phyloP scores from a whole-genome alignment of 2,888 invertebrate species.

The Creontiades dilutus region DNA sequence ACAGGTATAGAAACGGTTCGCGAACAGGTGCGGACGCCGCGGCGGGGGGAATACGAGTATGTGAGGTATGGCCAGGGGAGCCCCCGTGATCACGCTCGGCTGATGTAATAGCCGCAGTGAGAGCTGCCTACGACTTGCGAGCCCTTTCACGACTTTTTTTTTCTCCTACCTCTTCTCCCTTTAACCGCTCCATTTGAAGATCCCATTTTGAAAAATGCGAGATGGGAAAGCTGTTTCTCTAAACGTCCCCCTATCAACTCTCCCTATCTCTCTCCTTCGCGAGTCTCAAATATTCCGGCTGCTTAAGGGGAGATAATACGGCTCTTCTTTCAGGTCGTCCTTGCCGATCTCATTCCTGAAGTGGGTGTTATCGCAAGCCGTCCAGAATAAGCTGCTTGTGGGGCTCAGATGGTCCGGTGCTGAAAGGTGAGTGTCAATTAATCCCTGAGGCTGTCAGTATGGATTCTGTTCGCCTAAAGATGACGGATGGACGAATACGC shows the following conservation, averaged over 20 bases:
- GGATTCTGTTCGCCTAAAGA: too few species aligned
- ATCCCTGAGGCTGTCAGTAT: too few species aligned
- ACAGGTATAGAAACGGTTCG: slow-evolving; percentile 53
- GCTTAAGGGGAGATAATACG: too few species aligned
- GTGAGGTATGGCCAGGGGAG: slow-evolving; percentile 38
- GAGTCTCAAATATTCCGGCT: not conserved
- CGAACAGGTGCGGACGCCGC: slow-evolving; percentile 14
- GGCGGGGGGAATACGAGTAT: slow-evolving; percentile 4
- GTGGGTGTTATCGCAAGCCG: too few species aligned
- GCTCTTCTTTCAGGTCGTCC: too few species aligned
- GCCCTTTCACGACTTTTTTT: slow-evolving; percentile 66
- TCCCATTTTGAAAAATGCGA: slow-evolving; percentile 13
- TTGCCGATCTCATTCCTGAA: too few species aligned
- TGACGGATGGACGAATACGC: too few species aligned
- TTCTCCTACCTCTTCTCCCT: slow-evolving; percentile 15
- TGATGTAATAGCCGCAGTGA: slow-evolving; percentile 8
- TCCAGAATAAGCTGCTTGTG: too few species aligned
- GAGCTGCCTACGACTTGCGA: slow-evolving; percentile 48
- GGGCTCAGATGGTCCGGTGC: too few species aligned
- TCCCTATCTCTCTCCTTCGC: not conserved
- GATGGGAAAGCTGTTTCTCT: slow-evolving; percentile 2
- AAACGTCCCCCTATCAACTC: not conserved
- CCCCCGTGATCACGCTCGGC: slow-evolving; percentile 44
- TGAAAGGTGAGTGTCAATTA: too few species aligned
- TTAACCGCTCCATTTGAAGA: slow-evolving; percentile 40